Conservation (phyloP, 2,113 vertebrate species). For the Fulmarus glacialis region DNA sequence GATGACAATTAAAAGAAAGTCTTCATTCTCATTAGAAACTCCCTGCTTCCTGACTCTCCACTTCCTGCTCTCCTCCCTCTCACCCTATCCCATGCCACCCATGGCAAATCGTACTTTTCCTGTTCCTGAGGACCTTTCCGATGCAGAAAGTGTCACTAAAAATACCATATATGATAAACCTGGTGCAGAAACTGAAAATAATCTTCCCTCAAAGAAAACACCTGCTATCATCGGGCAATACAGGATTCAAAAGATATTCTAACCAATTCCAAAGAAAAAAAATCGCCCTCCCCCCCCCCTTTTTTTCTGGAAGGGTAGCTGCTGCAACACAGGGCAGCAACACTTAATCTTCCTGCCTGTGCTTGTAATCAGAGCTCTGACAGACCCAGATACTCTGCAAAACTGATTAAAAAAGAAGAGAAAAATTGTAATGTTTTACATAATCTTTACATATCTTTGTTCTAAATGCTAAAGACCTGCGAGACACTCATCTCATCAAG, state of each 20-base stretch:
- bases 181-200: neutral
- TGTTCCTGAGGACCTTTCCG: neutral
- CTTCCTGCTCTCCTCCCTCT: constrained; percentile 43
- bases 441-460: constrained; percentile 46
- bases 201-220: neutral
- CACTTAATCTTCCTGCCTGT: neutral
- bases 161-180: neutral
- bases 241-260: neutral
- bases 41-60: neutral
- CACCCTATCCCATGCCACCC: neutral
- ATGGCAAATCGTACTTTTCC: neutral
- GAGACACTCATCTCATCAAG: neutral
- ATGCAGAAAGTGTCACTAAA: neutral
- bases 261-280: neutral
- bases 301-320: neutral
- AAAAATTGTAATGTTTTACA: neutral
- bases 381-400: neutral
- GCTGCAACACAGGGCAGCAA: neutral
- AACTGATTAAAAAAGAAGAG: neutral
- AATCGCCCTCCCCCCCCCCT: fast-evolving
- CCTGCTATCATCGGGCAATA: neutral
- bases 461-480: neutral
- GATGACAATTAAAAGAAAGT: neutral
- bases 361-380: neutral
- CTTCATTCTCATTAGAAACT: neutral